Conservation (phyloP, 2,113 vertebrate species). For the Sterrhoptilus dennistouni region DNA sequence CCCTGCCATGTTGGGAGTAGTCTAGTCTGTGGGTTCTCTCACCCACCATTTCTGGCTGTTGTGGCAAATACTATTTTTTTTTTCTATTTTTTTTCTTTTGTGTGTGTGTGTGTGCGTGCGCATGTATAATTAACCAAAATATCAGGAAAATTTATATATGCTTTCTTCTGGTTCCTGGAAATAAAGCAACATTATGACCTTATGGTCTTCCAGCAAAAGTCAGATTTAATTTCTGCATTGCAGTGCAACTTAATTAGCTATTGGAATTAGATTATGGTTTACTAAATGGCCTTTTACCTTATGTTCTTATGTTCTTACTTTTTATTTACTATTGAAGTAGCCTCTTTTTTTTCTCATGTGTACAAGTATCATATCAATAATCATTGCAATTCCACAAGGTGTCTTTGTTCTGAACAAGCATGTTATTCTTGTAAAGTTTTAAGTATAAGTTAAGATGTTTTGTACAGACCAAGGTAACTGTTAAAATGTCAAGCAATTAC, state of each 20-base stretch:
- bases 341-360: conserved; percentile 25
- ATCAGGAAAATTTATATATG: conserved; percentile 49
- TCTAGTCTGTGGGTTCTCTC: background rate
- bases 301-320: conserved; percentile 44
- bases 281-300: conserved; percentile 50
- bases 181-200: conserved; percentile 33
- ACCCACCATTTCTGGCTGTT: background rate
- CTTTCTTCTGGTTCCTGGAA: conserved; percentile 55
- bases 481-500: conserved; percentile 79
- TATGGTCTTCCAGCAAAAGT: conserved; percentile 10
- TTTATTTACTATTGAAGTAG: conserved; percentile 49
- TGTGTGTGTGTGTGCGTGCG: background rate
- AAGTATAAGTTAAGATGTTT: conserved; percentile 77
- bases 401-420: conserved; percentile 80
- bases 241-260: conserved; percentile 34
- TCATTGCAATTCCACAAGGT: conserved; percentile 70
- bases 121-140: conserved; percentile 11
- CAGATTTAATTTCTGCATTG: conserved; percentile 55
- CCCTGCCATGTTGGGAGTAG: background rate
- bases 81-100: background rate
- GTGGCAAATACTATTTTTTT: background rate
- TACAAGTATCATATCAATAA: conserved; percentile 54
- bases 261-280: conserved; percentile 48
- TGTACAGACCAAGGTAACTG: conserved; percentile 83
- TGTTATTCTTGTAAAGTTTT: conserved; percentile 81